A percentile compares a stretch with the other conserved stretches of the same genome.
Evolutionary conservation across 2,113 vertebrate genomes (phyloP).

Genomic region (Paramisgurnus dabryanus): DNA sequence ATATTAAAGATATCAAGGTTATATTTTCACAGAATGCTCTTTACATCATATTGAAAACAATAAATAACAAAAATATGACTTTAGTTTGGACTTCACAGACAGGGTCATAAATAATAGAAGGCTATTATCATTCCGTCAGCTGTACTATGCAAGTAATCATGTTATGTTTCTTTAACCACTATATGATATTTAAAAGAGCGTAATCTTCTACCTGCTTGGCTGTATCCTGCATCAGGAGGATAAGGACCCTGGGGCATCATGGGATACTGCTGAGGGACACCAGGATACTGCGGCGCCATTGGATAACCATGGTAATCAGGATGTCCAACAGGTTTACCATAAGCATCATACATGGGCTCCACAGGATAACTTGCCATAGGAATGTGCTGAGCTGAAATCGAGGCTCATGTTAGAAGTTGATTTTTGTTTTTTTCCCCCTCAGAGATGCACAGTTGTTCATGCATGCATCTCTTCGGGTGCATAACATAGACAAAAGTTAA

Average conservation of each 20-base stretch:
- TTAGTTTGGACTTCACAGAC: too few relatives aligned
- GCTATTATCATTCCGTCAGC: too few relatives aligned
- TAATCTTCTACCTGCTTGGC: conserved; percentile 65
- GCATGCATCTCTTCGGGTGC: too few relatives aligned
- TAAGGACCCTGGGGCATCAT: conserved; percentile 72
- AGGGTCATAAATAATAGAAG: too few relatives aligned
- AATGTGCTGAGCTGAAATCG: conserved; percentile 80
- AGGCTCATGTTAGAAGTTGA: not conserved
- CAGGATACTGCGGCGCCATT: conserved; percentile 71
- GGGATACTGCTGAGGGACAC: conserved; percentile 74
- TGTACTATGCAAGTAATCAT: not conserved
- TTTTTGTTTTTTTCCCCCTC: too few relatives aligned
- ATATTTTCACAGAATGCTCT: too few relatives aligned
- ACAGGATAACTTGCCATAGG: conserved; percentile 82
- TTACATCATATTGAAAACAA: too few relatives aligned
- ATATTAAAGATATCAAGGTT: too few relatives aligned
- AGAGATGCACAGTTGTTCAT: too few relatives aligned
- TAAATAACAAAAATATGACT: too few relatives aligned
- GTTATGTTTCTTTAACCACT: not conserved
- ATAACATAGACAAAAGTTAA: too few relatives aligned
- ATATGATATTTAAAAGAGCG: not conserved
- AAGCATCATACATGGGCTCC: conserved; percentile 78
- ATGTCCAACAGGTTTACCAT: conserved; percentile 74
- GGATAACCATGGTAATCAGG: conserved; percentile 71
- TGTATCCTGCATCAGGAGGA: conserved; percentile 66